Evolutionary conservation across 2,888 invertebrate species (phyloP).

Genomic region (Tetramorium bicarinatum): DNA sequence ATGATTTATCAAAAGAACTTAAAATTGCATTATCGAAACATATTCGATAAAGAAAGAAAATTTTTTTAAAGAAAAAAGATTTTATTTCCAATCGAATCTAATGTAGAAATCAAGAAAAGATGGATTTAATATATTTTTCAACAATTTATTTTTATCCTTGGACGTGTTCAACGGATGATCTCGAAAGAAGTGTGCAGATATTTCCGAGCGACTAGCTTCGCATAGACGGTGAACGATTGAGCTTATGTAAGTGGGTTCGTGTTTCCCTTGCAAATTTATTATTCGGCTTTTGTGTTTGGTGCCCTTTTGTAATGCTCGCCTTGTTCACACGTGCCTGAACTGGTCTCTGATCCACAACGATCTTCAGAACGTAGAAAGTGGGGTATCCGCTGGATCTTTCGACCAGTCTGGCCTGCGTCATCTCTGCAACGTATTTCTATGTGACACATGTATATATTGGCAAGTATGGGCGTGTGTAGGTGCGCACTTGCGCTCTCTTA

Average conservation of each 20-base stretch:
- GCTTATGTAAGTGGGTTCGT: neutral
- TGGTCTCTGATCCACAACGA: constrained; percentile 28
- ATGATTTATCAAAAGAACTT: neutral
- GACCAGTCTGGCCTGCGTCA: constrained; percentile 41
- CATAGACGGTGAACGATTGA: neutral
- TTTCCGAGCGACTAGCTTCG: neutral
- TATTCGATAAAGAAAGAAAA: neutral
- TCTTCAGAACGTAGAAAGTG: constrained; percentile 51
- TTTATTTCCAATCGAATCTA: neutral
- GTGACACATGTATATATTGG: neutral
- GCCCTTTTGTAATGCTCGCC: constrained; percentile 18
- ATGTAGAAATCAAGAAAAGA: neutral
- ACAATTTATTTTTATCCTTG: neutral
- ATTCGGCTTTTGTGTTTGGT: neutral
- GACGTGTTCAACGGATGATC: neutral
- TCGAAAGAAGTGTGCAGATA: neutral
- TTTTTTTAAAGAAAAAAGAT: neutral
- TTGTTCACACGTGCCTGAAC: constrained; percentile 40
- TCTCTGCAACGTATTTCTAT: constrained; percentile 7
- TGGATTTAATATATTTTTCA: neutral
- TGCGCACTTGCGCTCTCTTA: constrained; percentile 13
- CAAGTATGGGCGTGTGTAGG: neutral
- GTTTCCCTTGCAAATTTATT: constrained; percentile 23
- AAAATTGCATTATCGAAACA: neutral
- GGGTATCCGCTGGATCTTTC: constrained; percentile 29